Conservation (phyloP, 2,888 invertebrate species). For the Pachycephus smyrnensis region DNA sequence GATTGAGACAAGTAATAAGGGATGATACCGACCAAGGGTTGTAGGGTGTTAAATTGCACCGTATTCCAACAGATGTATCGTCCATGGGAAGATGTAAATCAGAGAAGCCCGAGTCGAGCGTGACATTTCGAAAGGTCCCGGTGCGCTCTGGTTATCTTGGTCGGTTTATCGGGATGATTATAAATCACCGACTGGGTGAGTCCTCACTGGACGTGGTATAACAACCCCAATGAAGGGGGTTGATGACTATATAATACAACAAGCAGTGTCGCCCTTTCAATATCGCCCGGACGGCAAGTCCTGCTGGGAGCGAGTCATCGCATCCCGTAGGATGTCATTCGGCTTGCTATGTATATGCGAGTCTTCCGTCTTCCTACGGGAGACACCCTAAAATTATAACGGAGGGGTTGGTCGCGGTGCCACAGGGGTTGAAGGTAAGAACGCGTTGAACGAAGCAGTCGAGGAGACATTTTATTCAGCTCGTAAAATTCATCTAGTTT, state of each 20-base stretch:
- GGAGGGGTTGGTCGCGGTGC: neutral
- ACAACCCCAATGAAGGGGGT: conserved; percentile 53
- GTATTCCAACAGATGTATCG: conserved; percentile 25
- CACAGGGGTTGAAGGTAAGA: conserved; percentile 16
- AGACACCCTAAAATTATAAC: neutral
- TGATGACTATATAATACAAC: conserved; percentile 57
- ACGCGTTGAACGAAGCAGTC: neutral
- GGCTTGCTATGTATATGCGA: neutral
- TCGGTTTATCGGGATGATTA: conserved; percentile 57
- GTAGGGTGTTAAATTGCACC: neutral
- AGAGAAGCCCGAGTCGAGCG: conserved; percentile 9
- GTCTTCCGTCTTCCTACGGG: neutral
- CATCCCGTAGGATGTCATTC: conserved; percentile 5
- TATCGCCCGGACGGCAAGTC: conserved; percentile 20
- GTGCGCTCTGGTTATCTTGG: conserved; percentile 45
- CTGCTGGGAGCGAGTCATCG: neutral
- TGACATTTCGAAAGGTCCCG: neutral
- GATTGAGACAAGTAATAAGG: neutral
- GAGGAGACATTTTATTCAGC: neutral
- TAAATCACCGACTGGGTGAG: conserved; percentile 54
- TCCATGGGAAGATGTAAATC: conserved; percentile 21
- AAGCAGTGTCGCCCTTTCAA: conserved; percentile 44
- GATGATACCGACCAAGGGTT: neutral
- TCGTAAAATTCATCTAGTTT: neutral
- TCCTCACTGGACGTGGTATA: conserved; percentile 38